These are phyloP conservation scores for Drosophila nr. perissopoda DNA, from an alignment of 2,888 invertebrate species.

Conservation along the genomic window DNA sequence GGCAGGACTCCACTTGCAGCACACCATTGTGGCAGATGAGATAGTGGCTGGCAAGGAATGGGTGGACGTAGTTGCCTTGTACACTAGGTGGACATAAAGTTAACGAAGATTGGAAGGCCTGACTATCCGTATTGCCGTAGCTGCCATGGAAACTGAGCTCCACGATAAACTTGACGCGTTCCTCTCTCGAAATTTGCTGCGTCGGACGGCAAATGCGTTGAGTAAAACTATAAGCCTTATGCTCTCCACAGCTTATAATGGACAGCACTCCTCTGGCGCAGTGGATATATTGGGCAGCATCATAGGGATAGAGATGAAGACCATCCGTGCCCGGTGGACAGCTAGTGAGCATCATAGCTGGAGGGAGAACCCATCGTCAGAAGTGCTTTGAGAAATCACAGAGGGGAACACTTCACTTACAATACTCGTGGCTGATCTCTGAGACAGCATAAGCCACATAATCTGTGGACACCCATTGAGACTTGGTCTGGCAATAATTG, in stretches of 20 bases:
- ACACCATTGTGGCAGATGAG: conserved; percentile 88
- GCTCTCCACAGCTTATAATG: conserved; percentile 87
- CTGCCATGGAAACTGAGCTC: conserved; percentile 46
- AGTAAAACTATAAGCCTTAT: conserved; percentile 86
- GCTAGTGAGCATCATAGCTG: conserved; percentile 67
- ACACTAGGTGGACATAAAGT: conserved; percentile 84
- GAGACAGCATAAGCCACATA: conserved; percentile 75
- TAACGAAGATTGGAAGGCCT: conserved; percentile 46
- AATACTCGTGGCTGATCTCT: conserved; percentile 69
- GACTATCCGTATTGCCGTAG: conserved; percentile 42
- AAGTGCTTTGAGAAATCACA: neutral
- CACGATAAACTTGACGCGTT: conserved; percentile 59
- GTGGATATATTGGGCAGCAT: conserved; percentile 88
- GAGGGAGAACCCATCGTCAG: neutral
- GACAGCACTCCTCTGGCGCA: conserved; percentile 87
- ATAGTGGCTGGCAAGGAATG: conserved; percentile 87
- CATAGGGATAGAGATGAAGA: conserved; percentile 87
- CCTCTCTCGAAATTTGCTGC: conserved; percentile 40
- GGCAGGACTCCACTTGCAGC: conserved; percentile 87
- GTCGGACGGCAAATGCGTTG: conserved; percentile 57
- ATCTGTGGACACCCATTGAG: conserved; percentile 84
- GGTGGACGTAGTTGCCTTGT: conserved; percentile 87
- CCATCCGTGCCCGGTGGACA: conserved; percentile 87
- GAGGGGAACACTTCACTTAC: conserved; percentile 62
- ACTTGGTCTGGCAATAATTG: conserved; percentile 87